Conservation (phyloP, 2,113 vertebrate genomes). For the Eurystomus gularis region DNA sequence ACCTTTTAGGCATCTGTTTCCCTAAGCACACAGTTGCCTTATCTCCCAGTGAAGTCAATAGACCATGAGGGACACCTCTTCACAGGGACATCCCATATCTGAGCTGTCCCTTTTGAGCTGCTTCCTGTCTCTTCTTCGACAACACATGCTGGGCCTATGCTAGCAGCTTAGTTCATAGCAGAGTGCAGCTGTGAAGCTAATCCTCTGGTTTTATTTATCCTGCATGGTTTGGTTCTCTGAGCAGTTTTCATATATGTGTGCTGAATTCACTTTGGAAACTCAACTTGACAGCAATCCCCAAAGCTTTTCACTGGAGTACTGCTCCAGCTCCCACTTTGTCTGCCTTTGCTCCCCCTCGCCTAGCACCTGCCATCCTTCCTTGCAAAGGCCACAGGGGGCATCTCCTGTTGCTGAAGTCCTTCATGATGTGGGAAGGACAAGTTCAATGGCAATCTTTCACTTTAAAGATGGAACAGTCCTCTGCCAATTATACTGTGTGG, state of each 20-base stretch:
- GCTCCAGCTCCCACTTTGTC: not conserved
- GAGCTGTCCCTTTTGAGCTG: not conserved
- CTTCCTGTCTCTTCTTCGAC: not conserved
- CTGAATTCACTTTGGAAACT: not conserved
- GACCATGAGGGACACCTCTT: not conserved
- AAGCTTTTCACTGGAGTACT: not conserved
- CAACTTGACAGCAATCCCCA: not conserved
- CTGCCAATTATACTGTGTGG: not conserved
- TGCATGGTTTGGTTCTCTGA: not conserved
- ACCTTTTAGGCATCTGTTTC: not conserved
- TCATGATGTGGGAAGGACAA: not conserved
- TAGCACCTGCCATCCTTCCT: not conserved
- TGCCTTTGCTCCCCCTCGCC: fast-evolving
- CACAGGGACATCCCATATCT: not conserved
- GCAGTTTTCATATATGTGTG: not conserved
- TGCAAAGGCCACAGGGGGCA: not conserved
- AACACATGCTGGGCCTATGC: fast-evolving
- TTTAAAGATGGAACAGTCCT: not conserved
- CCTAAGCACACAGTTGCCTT: not conserved
- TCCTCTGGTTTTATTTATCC: not conserved
- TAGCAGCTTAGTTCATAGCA: not conserved
- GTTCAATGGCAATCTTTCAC: not conserved
- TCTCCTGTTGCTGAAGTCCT: not conserved
- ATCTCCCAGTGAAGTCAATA: not conserved
- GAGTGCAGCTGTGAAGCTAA: not conserved